A percentile compares a stretch with the other conserved stretches of the same genome.
Evolutionary conservation across 2,797 vertebrate genomes (phyloP).

Genomic region (Parotocinclus haroldoi): DNA sequence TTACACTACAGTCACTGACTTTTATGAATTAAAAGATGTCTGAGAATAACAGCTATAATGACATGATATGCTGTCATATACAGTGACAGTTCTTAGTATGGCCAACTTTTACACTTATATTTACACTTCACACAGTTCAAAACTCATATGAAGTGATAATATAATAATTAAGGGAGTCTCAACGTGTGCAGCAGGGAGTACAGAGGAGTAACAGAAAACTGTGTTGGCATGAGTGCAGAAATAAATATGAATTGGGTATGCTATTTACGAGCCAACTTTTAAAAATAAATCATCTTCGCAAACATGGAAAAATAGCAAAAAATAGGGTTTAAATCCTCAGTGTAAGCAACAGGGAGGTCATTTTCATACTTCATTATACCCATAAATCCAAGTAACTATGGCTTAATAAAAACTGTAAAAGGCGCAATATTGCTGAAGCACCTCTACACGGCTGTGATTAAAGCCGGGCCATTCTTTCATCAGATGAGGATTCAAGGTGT

Average conservation of each 20-base stretch:
- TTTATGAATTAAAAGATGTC: too few relatives aligned
- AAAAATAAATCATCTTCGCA: conserved; percentile 61
- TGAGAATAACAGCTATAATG: too few relatives aligned
- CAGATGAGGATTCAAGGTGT: conserved; percentile 59
- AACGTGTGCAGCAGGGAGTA: too few relatives aligned
- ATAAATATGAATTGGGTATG: conserved; percentile 4
- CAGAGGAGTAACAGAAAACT: too few relatives aligned
- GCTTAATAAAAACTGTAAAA: conserved; percentile 65
- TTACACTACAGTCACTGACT: too few relatives aligned
- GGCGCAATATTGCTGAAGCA: conserved; percentile 62
- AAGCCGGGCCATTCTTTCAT: conserved; percentile 61
- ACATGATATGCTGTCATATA: too few relatives aligned
- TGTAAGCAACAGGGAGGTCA: conserved; percentile 55
- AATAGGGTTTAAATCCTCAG: conserved; percentile 57
- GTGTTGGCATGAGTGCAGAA: conserved; percentile 29
- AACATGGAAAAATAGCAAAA: conserved; percentile 54
- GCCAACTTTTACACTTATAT: too few relatives aligned
- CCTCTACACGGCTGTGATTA: conserved; percentile 64
- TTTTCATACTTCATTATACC: conserved; percentile 64
- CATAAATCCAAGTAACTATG: conserved; percentile 70
- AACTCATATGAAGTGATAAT: too few relatives aligned
- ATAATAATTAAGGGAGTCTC: too few relatives aligned
- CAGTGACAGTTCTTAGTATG: too few relatives aligned
- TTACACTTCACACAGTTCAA: too few relatives aligned
- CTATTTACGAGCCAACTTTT: conserved; percentile 59